Evolutionary conservation across 2,797 vertebrate genomes (phyloP), one percentile per base, ranked within the genome.

Genomic region (Synanceia verrucosa): DNA sequence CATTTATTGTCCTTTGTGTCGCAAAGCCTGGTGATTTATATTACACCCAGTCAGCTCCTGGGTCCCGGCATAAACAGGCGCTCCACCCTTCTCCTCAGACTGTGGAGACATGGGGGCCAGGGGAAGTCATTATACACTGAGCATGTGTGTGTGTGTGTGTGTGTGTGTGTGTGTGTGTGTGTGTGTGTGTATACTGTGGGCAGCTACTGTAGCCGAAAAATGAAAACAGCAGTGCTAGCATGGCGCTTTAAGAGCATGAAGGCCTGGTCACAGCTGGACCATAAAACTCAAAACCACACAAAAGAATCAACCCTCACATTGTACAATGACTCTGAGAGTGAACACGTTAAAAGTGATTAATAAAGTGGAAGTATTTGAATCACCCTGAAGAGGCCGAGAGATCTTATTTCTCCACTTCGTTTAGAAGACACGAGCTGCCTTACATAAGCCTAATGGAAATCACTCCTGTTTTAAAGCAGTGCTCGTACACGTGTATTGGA

Each of bases 1-100:
- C 69, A 85, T 84, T 87, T 83, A 90, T 81, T 86, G 79, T 79
- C 78, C 74, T 88, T 77, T 84, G 77, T 83, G 81, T 77, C 53
- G 63, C 79, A 80, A 60, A 48, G 74, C 36, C 59, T 52, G 63
- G 58, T 19, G 52, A 88, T 88, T 89, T 82, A 87, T 53, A 87
- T 83, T 82, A 80, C 84, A 70, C 83, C 86, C 86, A 84, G 75
- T 79, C 69, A 52, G 51, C 79, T 63, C 61, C 73, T 14, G 73
- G 81, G 76, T 81, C 81, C 63, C 23, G 3, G 70, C 59, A 83
- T 68, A 84, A 88, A 89, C 80, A 89, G 50, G 73, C 73, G 50
- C 86, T 79, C 82, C 88, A 84, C 88, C 89, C 90, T 86, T 51
- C 69, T 81, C 57, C n/a, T 66, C 60, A 90, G 89, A 85, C 88